Base-by-base conservation (phyloP, 1,140 invertebrate genomes). In the Chironomus tepperi region DNA sequence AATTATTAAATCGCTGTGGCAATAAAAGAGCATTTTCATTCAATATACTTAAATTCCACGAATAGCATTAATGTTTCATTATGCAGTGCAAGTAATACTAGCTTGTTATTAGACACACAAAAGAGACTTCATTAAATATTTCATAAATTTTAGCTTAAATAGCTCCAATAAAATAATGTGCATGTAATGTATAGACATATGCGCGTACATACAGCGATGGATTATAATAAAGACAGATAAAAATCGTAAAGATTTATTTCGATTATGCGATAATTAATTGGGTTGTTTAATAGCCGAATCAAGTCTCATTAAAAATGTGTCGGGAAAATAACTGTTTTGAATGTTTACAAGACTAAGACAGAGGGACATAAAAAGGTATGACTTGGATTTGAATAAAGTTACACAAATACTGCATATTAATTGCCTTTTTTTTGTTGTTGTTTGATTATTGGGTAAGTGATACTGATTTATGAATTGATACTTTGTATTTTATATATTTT, bases 171-270 rank as follows among this genome's bases (percentile, higher is more conserved):
- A 57, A 57, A n/a, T 57, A 57, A 57, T 57, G 12, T 15, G 5
- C 24, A 34, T 57, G 12, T 57, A n/a, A 12, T n/a, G 47, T 12
- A 47, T 9, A 57, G 47, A n/a, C 12, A 57, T 5, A 57, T 57
- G 47, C 47, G 5, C 3, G 15, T 47, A 47, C 43, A n/a, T 57
- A 57, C 15, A 57, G 47, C 7, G 12, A n/a, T 57, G 15, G 12
- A 57, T 15, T 57, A n/a, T 57, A 57, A n/a, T 57, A n/a, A 12
- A 57, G 3, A 57, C 47, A 57, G 47, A 57, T 57, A 57, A 57
- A 57, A 57, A 34, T 57, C 47, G 47, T 57, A 57, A 57, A 57
- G 47, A 57, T 57, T 57, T 57, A 57, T 57, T 57, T 57, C 47
- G 47, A 57, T 57, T 57, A 57, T 57, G 47, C 12, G 47, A 57